Evolutionary conservation across 2,888 invertebrate genomes (phyloP), one percentile per base, ranked within the genome.

Genomic region (Ctena decussata): DNA sequence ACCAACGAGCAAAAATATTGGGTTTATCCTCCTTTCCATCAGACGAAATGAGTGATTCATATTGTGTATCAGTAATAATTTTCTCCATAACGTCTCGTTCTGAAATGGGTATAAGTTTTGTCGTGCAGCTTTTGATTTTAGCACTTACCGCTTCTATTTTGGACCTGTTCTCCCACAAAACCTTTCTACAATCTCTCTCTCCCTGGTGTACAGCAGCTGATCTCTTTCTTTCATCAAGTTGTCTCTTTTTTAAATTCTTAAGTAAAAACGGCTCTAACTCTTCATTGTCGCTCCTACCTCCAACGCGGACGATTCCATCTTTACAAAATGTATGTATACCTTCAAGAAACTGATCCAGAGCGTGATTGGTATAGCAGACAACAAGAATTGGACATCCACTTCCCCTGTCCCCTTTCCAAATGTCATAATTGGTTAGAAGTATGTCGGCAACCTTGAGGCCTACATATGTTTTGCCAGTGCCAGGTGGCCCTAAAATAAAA

Each of bases 401-500:
- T 49, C 44, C 18, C 46, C 41, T 18, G 5, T 77, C 41, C 2
- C 57, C 83, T 39, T 93, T 94, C 96, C 96, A 96, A 0, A 81
- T 30, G 0, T 84, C n/a, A 24, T 89, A 87, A 94, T 98, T 98
- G 76, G 96, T 94, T 0, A 98, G 94, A 35, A 98, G 94, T 0
- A 97, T 81, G 35, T 94, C 72, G 0, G 97, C 97, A 30, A 98
- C 97, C 96, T 97, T 97, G 41, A 98, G 96, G 0, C 98, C 98
- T 84, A 98, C 95, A 94, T 97, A 97, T 0, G 98, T 98, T 96
- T 98, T 98, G 0, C 98, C 98, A 0, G 98, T 98, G 0, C 98
- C 98, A 0, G 98, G 98, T 0, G 98, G 98, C 0, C 98, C 95
- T 89, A 95, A 95, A 32, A 95, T 49, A 11, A 21, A 21, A 49